A percentile compares a stretch with the other conserved stretches of the same genome.
Evolutionary conservation across 2,113 vertebrate species (phyloP).

Genomic region (Mustela lutreola): DNA sequence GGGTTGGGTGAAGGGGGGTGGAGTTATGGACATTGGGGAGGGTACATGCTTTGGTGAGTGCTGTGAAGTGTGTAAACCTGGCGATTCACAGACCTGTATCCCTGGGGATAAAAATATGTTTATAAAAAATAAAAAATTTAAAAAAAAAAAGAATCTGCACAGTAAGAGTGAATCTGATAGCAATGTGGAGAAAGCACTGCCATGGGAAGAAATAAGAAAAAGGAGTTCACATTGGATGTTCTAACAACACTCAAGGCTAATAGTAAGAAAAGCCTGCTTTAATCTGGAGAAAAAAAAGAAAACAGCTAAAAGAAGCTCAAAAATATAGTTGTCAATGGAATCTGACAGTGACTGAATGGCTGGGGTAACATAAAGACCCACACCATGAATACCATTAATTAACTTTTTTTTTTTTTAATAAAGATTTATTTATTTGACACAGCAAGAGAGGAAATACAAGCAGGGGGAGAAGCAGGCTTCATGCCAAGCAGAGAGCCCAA

Average conservation of each 20-base stretch:
- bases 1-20: too few relatives aligned
- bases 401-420: not conserved
- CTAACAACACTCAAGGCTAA: not conserved
- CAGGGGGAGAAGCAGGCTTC: too few relatives aligned
- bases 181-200: not conserved
- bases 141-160: not conserved
- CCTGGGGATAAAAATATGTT: too few relatives aligned
- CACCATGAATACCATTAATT: not conserved
- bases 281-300: not conserved
- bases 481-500: too few relatives aligned
- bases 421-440: too few relatives aligned
- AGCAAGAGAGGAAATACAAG: too few relatives aligned
- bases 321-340: not conserved
- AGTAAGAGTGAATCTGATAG: not conserved
- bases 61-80: too few relatives aligned
- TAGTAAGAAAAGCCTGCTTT: not conserved
- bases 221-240: not conserved
- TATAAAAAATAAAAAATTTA: too few relatives aligned
- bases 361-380: not conserved
- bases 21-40: too few relatives aligned
- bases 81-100: too few relatives aligned
- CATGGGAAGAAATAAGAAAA: conserved; percentile 7
- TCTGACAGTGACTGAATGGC: not conserved
- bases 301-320: not conserved
- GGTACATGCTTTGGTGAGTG: too few relatives aligned